Percentiles rank a stretch among this genome's conserved stretches.
Evolutionary conservation across 2,797 vertebrate species (phyloP).

Genomic region (Chelon auratus): DNA sequence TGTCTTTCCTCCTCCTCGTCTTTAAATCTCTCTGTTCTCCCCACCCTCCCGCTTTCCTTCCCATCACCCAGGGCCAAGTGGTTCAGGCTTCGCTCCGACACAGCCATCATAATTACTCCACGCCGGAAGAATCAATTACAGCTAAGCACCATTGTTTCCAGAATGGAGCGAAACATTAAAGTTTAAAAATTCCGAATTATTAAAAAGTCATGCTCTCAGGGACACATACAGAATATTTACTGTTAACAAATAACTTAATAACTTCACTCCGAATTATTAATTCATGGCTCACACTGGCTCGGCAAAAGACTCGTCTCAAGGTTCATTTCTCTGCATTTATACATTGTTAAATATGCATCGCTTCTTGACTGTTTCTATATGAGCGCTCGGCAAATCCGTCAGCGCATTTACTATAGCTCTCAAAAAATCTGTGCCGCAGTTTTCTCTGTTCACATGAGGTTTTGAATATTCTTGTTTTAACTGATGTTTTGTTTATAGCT

Average conservation of each 20-base stretch:
- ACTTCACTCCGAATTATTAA: conserved; percentile 80
- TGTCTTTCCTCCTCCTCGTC: conserved; percentile 40
- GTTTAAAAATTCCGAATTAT: conserved; percentile 83
- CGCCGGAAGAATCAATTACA: conserved; percentile 83
- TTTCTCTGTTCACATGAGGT: conserved; percentile 49
- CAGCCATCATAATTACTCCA: conserved; percentile 77
- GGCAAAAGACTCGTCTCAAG: conserved; percentile 64
- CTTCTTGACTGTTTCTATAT: conserved; percentile 66
- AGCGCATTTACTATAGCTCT: conserved; percentile 45
- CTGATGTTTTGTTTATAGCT: conserved; percentile 43
- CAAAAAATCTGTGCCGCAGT: conserved; percentile 42
- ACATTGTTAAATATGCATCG: conserved; percentile 80
- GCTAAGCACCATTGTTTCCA: conserved; percentile 82
- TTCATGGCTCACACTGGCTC: conserved; percentile 76
- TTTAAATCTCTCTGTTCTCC: conserved; percentile 54
- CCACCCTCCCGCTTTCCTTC: conserved; percentile 26
- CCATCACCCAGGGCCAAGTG: conserved; percentile 72
- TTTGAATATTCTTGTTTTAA: conserved; percentile 38
- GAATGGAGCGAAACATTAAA: conserved; percentile 82
- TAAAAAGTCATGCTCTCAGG: conserved; percentile 82
- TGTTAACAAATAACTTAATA: conserved; percentile 88
- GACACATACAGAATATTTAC: conserved; percentile 85
- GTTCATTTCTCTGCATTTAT: conserved; percentile 79
- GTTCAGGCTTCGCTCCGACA: conserved; percentile 66
- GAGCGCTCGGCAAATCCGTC: conserved; percentile 60